Base-by-base conservation (phyloP, 2,888 invertebrate genomes). In the Torymus aiolomorphi region DNA sequence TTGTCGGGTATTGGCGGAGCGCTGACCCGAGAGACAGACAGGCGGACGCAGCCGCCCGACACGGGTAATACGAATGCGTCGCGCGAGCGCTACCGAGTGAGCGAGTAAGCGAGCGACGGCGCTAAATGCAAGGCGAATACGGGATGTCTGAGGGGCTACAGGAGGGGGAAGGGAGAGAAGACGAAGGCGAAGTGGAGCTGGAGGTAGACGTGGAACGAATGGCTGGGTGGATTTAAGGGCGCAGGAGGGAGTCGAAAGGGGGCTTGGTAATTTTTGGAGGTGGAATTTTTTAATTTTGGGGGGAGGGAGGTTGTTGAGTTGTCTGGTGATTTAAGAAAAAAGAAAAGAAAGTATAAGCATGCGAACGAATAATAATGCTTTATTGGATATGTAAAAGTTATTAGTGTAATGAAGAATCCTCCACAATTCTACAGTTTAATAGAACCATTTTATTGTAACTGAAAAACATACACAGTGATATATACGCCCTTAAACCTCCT, bases 151-250 rank as follows among this genome's bases (percentile, higher is more conserved):
- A 8, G 42, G 42, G 31, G 31, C 4, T 31, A 3, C 0, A 8
- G 8, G 42, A 54, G 31, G 70, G 12, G 16, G 51, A 11, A 51
- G 52, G 31, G 13, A 10, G 11, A 56, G 54, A 67, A 61, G 51
- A 18, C 24, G 70, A 49, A 70, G 62, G 11, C 24, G 52, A 54
- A 54, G 54, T 42, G 5, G 24, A 18, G 59, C 24, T 42, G 42
- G 8, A 42, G 42, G 42, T 42, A 18, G 16, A 77, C 80, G 77
- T 77, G 77, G 52, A 74, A 70, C 59, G 80, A 77, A 77, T 77
- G 61, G 8, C 51, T 1, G 18, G n/a, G 16, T 52, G 10, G 31
- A 59, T 57, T 54, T 42, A 42, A 42, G 42, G 14, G 8, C 20
- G 42, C 51, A 20, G 20, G 20, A 20, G 20, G 11, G 51, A 42